Conservation (phyloP, 2,797 vertebrate genomes). For the Macrochelys suwanniensis region DNA sequence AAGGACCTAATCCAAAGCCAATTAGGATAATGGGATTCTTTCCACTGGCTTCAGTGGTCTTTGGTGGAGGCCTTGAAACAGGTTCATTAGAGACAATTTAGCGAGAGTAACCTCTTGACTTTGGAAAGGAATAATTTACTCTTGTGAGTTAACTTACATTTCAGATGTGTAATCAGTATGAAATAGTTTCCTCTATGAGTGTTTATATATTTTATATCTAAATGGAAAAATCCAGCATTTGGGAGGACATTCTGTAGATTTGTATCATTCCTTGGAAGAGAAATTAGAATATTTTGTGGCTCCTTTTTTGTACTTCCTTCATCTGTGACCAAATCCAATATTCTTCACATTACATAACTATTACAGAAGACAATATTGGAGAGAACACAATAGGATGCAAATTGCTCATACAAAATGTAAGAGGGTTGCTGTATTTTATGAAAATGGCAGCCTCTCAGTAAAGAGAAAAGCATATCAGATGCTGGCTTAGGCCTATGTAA, state of each 20-base stretch:
- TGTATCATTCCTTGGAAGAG: background rate
- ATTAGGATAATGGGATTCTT: background rate
- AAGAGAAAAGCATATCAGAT: background rate
- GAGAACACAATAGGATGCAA: background rate
- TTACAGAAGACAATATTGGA: background rate
- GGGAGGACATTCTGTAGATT: background rate
- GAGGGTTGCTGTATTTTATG: background rate
- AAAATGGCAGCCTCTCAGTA: background rate
- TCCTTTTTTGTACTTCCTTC: background rate
- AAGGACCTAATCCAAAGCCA: background rate
- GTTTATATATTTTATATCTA: background rate
- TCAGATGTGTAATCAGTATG: background rate
- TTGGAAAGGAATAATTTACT: background rate
- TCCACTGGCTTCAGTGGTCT: background rate
- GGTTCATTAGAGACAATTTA: background rate
- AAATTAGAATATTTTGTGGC: background rate
- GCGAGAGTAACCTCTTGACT: background rate
- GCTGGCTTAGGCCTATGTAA: background rate
- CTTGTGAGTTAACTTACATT: background rate
- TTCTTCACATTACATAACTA: slow-evolving; percentile 1
- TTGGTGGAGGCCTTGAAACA: background rate
- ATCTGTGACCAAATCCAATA: background rate
- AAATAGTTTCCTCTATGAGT: background rate
- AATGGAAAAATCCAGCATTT: background rate
- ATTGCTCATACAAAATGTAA: background rate